Percentiles rank a stretch among this genome's conserved stretches.
Evolutionary conservation across 2,113 vertebrate species (phyloP).

Genomic region (Coracopsis vasa): DNA sequence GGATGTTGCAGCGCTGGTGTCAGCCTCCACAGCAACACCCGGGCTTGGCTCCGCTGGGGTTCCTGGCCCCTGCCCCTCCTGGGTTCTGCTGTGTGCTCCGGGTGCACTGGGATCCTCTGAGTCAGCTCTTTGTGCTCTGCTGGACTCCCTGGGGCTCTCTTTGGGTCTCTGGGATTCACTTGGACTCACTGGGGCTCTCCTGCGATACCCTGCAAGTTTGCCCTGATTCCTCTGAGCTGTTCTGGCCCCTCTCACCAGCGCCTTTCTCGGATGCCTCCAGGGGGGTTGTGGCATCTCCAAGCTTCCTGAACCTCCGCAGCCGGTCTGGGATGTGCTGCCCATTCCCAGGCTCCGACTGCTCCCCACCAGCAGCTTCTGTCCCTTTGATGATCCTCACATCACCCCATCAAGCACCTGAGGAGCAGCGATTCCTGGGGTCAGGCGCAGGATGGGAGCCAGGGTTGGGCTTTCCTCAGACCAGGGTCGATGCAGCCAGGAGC

Average conservation of each 20-base stretch:
- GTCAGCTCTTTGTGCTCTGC: no score
- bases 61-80: not conserved
- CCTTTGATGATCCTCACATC: not conserved
- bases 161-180: no score
- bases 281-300: not conserved
- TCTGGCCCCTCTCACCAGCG: not conserved
- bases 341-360: not conserved
- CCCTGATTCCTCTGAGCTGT: not conserved
- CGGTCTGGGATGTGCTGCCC: not conserved
- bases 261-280: not conserved
- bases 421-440: not conserved
- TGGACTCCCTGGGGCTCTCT: no score
- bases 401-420: not conserved
- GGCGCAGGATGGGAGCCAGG: not conserved
- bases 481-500: not conserved
- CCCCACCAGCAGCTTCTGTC: not conserved
- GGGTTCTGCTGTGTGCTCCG: not conserved
- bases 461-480: not conserved
- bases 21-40: no score
- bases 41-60: rapidly evolving
- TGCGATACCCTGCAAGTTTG: not conserved
- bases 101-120: not conserved
- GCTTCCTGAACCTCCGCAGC: not conserved
- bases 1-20: not conserved
- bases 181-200: no score